A percentile compares a stretch with the other conserved stretches of the same genome.
phyloP scores from a whole-genome alignment of 2,797 vertebrate genomes.

The Microtus californicus region DNA sequence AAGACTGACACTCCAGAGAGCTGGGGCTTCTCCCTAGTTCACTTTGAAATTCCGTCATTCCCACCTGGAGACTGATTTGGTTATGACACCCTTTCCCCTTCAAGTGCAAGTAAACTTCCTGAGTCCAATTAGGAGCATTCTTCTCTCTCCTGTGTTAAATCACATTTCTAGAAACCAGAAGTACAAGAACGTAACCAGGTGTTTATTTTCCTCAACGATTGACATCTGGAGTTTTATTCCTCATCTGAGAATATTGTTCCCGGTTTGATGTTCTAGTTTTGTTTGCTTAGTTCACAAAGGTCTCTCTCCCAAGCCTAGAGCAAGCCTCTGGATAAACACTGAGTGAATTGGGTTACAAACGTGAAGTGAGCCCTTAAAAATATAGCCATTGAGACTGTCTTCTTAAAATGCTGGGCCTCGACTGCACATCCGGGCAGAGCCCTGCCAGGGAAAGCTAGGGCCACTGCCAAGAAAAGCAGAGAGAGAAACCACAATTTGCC shows the following conservation, averaged over 20 bases:
- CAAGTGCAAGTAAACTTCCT: not conserved
- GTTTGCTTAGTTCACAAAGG: conserved; percentile 54
- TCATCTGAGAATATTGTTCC: conserved; percentile 35
- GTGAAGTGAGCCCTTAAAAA: conserved; percentile 78
- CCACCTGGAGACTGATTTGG: not conserved
- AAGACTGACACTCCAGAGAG: not conserved
- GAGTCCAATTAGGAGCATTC: not conserved
- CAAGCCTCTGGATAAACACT: conserved; percentile 71
- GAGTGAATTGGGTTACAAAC: conserved; percentile 61
- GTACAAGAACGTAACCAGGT: not conserved
- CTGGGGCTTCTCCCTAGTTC: not conserved
- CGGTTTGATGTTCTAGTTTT: conserved; percentile 50
- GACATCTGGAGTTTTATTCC: conserved; percentile 45
- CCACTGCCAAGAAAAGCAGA: conserved; percentile 79
- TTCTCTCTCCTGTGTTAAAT: not conserved
- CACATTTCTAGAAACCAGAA: conserved; percentile 49
- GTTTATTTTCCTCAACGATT: conserved; percentile 17
- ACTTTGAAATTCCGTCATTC: not conserved
- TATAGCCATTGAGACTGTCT: conserved; percentile 71
- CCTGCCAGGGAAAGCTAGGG: conserved; percentile 73
- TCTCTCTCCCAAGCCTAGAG: conserved; percentile 68
- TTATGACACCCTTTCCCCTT: not conserved
- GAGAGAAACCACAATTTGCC: conserved; percentile 63
- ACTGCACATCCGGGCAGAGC: conserved; percentile 66
- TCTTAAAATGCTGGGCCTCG: conserved; percentile 78